Evolutionary conservation across 2,797 vertebrate genomes (phyloP).

Genomic region (Psittacula derbiana): DNA sequence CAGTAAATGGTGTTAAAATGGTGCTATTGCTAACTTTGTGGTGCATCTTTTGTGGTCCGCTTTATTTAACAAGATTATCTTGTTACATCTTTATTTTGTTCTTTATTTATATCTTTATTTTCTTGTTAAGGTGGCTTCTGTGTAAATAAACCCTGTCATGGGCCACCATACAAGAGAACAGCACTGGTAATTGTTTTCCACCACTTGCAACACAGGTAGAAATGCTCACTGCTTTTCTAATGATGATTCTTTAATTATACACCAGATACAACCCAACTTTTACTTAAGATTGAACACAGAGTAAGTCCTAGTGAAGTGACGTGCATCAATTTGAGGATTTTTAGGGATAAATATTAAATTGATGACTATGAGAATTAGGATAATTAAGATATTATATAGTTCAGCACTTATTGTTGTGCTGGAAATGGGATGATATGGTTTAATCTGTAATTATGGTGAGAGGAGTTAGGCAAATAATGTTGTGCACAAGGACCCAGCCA

Average conservation of each 20-base stretch:
- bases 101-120: background rate
- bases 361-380: background rate
- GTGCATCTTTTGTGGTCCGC: background rate
- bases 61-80: background rate
- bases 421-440: background rate
- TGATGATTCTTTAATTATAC: background rate
- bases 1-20: rapidly evolving
- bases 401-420: background rate
- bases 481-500: background rate
- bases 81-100: background rate
- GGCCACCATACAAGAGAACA: background rate
- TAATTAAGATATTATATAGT: background rate
- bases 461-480: background rate
- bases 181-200: background rate
- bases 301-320: background rate
- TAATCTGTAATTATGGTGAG: background rate
- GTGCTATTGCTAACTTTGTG: background rate
- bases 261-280: background rate
- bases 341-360: background rate
- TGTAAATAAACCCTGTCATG: background rate
- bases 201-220: background rate
- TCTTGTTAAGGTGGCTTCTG: background rate
- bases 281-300: background rate
- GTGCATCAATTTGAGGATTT: background rate
- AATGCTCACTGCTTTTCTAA: background rate